Conservation (phyloP, 2,888 invertebrate species). For the Allygus modestus region DNA sequence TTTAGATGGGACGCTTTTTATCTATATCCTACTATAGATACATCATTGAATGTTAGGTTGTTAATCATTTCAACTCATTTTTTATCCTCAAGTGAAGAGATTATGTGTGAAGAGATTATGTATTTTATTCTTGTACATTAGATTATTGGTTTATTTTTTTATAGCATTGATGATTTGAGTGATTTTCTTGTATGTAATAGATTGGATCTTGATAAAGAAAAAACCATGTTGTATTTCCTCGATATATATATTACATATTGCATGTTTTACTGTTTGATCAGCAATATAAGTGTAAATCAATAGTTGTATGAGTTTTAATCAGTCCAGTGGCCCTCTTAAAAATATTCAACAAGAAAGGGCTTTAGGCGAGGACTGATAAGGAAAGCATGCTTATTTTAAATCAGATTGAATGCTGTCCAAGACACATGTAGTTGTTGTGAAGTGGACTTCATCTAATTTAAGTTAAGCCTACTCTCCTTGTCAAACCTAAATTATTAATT, state of each 20-base stretch:
- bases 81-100: background rate
- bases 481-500: too few species aligned
- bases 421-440: too few species aligned
- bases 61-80: background rate
- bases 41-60: background rate
- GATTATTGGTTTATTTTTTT: background rate
- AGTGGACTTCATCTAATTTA: too few species aligned
- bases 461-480: too few species aligned
- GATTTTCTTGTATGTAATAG: background rate
- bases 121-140: slow-evolving; percentile 9
- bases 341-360: background rate
- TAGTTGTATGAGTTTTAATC: slow-evolving; percentile 5
- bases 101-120: background rate
- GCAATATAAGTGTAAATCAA: slow-evolving; percentile 17
- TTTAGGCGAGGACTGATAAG: too few species aligned
- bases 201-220: background rate
- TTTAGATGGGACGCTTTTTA: background rate
- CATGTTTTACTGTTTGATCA: slow-evolving; percentile 18
- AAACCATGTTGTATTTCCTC: background rate
- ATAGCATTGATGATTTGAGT: background rate
- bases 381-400: too few species aligned
- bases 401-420: too few species aligned
- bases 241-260: background rate
- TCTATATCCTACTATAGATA: background rate
- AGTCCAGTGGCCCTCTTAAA: background rate